Base-by-base conservation (phyloP, 2,797 vertebrate genomes). In the Etheostoma perlongum region DNA sequence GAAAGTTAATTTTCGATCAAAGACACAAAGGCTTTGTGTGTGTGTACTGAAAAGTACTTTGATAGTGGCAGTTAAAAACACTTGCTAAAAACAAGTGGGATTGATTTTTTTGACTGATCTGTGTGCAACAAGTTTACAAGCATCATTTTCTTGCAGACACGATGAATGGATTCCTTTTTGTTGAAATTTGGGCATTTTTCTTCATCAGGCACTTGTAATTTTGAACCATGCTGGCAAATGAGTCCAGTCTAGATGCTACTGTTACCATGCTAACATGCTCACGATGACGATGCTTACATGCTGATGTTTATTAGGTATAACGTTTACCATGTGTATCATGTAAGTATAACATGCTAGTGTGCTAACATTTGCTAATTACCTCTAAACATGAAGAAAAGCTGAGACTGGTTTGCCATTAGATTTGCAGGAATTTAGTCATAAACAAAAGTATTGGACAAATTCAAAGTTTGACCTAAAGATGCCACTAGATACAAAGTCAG, bases 131-230 rank as follows among this genome's bases (percentile, higher is more conserved):
- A 11, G 27, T 58, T 67, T 49, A 58, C 0, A 3, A 53, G 42
- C n/a, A 44, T 58, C 21, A 11, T 42, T 14, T 72, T 21, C 2
- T 23, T 48, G 18, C 40, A 63, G 23, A 51, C 30, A 58, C 10
- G 6, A 27, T 5, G 5, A 49, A 19, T 16, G 1, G 2, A 42
- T 53, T 11, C 14, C 6, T 52, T 25, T 30, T 19, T 4, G 47
- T 60, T 46, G 4, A 18, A n/a, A 52, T 78, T n/a, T 57, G 21
- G 52, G 9, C 12, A 54, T 66, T 83, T 83, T 62, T 70, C 78
- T 72, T 84, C 49, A 78, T 52, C 51, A 51, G 75, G 67, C 75
- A 73, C 57, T 57, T 82, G 53, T 23, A 33, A 47, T 53, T 46
- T 21, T 69, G 6, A 63, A 51, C 27, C 8, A 63, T 18, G 4